phyloP scores from a whole-genome alignment of 2,888 invertebrate genomes.

The Erannis defoliaria region DNA sequence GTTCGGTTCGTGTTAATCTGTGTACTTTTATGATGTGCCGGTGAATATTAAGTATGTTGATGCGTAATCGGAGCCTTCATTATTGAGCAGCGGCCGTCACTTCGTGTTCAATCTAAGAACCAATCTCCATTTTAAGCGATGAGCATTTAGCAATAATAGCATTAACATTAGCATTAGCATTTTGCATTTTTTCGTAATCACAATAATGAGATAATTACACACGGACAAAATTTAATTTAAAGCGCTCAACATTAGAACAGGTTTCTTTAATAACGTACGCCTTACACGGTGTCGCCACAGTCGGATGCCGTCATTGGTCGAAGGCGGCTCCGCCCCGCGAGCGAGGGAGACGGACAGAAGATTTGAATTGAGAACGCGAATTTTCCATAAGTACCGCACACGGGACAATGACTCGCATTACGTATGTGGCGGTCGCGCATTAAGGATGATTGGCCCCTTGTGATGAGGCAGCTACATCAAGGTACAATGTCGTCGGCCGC shows the following conservation, averaged over 20 bases:
- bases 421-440: conserved; percentile 85
- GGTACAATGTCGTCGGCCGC: conserved; percentile 82
- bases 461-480: conserved; percentile 85
- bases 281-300: conserved; percentile 85
- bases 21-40: conserved; percentile 55
- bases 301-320: conserved; percentile 84
- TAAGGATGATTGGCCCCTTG: conserved; percentile 86
- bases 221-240: conserved; percentile 87
- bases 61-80: conserved; percentile 61
- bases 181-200: conserved; percentile 86
- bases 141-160: conserved; percentile 84
- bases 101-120: conserved; percentile 66
- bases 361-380: conserved; percentile 87
- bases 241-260: conserved; percentile 86
- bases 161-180: too few species aligned
- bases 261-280: conserved; percentile 87
- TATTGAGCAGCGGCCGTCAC: conserved; percentile 66
- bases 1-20: conserved; percentile 73
- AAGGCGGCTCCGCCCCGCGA: conserved; percentile 84
- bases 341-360: conserved; percentile 84
- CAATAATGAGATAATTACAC: conserved; percentile 87
- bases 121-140: conserved; percentile 80
- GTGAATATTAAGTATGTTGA: conserved; percentile 52
- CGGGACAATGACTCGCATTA: conserved; percentile 87
- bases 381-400: conserved; percentile 86